Base-by-base conservation (phyloP, 2,888 invertebrate genomes). In the Chalcis sispes region DNA sequence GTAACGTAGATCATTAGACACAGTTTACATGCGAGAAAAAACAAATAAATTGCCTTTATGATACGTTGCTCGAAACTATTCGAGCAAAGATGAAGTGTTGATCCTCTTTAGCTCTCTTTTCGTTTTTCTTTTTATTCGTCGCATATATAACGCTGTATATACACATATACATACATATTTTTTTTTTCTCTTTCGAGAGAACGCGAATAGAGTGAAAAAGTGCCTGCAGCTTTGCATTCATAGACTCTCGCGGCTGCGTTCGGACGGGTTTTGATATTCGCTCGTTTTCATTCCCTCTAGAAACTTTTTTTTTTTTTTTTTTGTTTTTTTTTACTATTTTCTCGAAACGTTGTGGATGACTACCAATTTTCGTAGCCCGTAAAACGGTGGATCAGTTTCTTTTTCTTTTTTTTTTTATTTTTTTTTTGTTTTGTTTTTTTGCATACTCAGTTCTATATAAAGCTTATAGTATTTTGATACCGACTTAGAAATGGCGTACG, bases 361-460 rank as follows among this genome's bases (percentile, higher is more conserved):
- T 50, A 46, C 48, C 65, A 72, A 65, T 65, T 50, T 59, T 58
- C 48, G 65, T 58, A 27, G 36, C 64, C 42, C 18, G 58, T 58
- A 72, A 72, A 65, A 40, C 32, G 36, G 8, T 36, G 54, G 48
- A 71, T 71, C 15, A 29, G 50, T 40, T 59, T 62, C 42, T 18
- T 23, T 58, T 40, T 25, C 13, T 50, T 23, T 20, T 23, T 72
- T 3, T 23, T 15, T 40, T 25, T 27, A 13, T n/a, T n/a, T n/a
- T n/a, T n/a, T n/a, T n/a, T n/a, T n/a, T n/a, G n/a, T n/a, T n/a
- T n/a, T n/a, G n/a, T n/a, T n/a, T n/a, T n/a, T n/a, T n/a, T n/a
- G n/a, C n/a, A n/a, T n/a, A n/a, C n/a, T n/a, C n/a, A n/a, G n/a
- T n/a, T n/a, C n/a, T n/a, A n/a, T n/a, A n/a, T n/a, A n/a, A n/a